A percentile compares a stretch with the other conserved stretches of the same genome.
Conservation (phyloP, 1,140 invertebrate genomes). For the Mercenaria mercenaria region DNA sequence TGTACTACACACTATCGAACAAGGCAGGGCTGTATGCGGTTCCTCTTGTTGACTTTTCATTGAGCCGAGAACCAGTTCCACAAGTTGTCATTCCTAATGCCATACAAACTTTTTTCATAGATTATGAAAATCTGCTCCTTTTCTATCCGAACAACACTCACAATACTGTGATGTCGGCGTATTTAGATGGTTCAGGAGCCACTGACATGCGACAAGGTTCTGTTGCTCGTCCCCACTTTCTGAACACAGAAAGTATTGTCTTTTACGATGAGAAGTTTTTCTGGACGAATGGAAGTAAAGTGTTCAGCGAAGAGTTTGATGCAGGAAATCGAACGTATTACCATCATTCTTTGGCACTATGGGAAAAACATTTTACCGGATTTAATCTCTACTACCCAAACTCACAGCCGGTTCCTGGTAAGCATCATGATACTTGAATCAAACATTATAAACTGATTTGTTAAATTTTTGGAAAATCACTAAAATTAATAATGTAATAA, state of each 20-base stretch:
- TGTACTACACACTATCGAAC: conserved; percentile 92
- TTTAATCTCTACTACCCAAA: conserved; percentile 78
- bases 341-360: conserved; percentile 88
- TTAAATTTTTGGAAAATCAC: no score
- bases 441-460: no score
- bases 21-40: conserved; percentile 91
- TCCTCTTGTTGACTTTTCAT: conserved; percentile 91
- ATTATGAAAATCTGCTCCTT: conserved; percentile 93
- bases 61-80: conserved; percentile 16
- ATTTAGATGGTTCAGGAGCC: conserved; percentile 93
- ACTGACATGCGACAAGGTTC: conserved; percentile 90
- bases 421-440: no score
- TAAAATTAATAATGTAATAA: no score
- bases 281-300: conserved; percentile 92
- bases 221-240: conserved; percentile 87
- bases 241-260: conserved; percentile 72
- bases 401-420: conserved; percentile 80
- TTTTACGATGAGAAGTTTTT: conserved; percentile 89
- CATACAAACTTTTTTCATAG: conserved; percentile 92
- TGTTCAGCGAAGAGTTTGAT: conserved; percentile 88
- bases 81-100: conserved; percentile 88
- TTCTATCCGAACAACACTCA: conserved; percentile 90
- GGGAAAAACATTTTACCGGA: conserved; percentile 72
- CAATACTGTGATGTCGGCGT: conserved; percentile 93
- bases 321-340: conserved; percentile 88